Percentiles rank a stretch among this genome's conserved stretches.
These are phyloP conservation scores for Tiphia femorata DNA, from an alignment of 2,888 invertebrate genomes.

Conservation along the genomic window DNA sequence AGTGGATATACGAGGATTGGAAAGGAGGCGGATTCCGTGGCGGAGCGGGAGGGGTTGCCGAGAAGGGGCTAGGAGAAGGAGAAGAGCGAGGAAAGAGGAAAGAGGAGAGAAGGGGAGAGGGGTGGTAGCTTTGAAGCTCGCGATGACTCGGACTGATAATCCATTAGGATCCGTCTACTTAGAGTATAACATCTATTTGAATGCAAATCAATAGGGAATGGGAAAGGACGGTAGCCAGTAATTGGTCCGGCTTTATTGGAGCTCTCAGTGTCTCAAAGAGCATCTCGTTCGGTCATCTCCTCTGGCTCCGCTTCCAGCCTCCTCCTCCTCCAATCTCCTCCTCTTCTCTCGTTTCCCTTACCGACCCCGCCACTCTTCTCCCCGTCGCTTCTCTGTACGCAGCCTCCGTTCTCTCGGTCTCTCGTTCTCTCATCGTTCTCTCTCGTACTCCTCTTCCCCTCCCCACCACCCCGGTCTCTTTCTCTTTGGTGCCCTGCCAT, in stretches of 20 bases:
- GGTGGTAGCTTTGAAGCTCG: conserved; percentile 65
- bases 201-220: conserved; percentile 69
- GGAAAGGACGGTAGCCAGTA: conserved; percentile 66
- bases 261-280: conserved; percentile 69
- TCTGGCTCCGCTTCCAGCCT: conserved; percentile 40
- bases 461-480: conserved; percentile 11
- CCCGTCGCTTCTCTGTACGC: conserved; percentile 26
- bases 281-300: conserved; percentile 69
- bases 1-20: conserved; percentile 62
- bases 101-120: conserved; percentile 28
- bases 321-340: conserved; percentile 37
- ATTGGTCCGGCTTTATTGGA: conserved; percentile 69
- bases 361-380: conserved; percentile 29
- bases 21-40: conserved; percentile 54
- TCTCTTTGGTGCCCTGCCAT: conserved; percentile 1
- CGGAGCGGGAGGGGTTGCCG: conserved; percentile 40
- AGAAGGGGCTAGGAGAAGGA: neutral
- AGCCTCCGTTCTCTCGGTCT: neutral
- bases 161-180: conserved; percentile 70
- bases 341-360: conserved; percentile 32
- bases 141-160: conserved; percentile 69
- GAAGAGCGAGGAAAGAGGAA: conserved; percentile 13
- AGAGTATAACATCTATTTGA: conserved; percentile 70
- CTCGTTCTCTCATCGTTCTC: conserved; percentile 35
- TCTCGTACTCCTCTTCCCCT: conserved; percentile 40